Conservation (phyloP, 35 echinoderm and acorn worm species). For the Ophiothrix spiculata region DNA sequence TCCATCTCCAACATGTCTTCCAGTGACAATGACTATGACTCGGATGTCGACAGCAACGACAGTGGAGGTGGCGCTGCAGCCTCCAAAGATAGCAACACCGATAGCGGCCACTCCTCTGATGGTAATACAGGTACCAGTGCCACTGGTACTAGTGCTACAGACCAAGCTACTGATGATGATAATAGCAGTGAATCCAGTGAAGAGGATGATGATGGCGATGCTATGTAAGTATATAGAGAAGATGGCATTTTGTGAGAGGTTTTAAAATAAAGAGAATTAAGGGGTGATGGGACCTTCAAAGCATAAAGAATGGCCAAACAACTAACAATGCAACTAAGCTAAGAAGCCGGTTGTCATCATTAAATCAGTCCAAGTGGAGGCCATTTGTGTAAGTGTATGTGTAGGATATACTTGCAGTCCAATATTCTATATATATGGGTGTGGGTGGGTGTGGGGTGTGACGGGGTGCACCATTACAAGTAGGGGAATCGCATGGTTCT, state of each 20-base stretch:
- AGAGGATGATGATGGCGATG: constrained; percentile 37
- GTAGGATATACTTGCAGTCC: background rate
- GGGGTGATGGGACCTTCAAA: background rate
- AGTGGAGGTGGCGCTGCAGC: constrained; percentile 60
- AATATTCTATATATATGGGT: no score
- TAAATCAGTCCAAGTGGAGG: background rate
- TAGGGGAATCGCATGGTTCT: no score
- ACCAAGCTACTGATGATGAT: constrained; percentile 37
- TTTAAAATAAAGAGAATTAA: background rate
- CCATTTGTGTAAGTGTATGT: background rate
- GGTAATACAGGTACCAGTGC: constrained; percentile 36
- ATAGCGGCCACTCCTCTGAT: constrained; percentile 81
- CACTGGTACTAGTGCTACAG: constrained; percentile 20
- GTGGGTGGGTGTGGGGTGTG: no score
- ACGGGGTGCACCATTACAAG: no score
- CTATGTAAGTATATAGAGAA: constrained; percentile 32
- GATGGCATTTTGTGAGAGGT: background rate
- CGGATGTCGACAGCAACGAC: constrained; percentile 60
- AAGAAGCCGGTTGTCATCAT: background rate
- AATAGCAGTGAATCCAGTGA: constrained; percentile 34
- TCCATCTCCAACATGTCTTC: constrained; percentile 46
- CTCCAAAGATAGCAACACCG: constrained; percentile 57
- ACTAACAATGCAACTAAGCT: background rate
- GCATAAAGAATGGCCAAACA: background rate
- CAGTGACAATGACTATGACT: constrained; percentile 60